Base-by-base conservation (phyloP, 2,797 vertebrate genomes). In the Jordanella pulchra region DNA sequence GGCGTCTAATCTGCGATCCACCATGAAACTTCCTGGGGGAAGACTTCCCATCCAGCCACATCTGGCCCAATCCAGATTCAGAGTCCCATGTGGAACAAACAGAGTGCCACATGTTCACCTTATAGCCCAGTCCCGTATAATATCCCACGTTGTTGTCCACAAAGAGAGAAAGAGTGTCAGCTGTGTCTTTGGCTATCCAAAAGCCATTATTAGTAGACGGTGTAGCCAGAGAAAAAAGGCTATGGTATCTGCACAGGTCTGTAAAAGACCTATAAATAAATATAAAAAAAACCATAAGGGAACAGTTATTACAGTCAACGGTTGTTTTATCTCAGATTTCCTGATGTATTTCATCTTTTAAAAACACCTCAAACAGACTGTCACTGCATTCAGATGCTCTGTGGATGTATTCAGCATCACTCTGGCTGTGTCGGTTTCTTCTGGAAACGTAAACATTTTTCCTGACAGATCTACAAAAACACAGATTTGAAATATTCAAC, bases 11-110 rank as follows among this genome's bases (percentile, higher is more conserved):
- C 44, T 21, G 68, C 14, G 72, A 48, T 63, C 61, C 77, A 61
- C 69, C 77, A 42, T 86, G 7, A 25, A 86, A 89, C 42, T 89
- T 93, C 70, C 90, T 90, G 0, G 65, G 71, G 27, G 81, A 79
- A 12, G 80, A 79, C 3, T 84, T 90, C 68, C 91, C 91, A 0
- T 90, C 76, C 17, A 89, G 0, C 91, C 86, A 90, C 12, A 94
- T 73, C 53, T 89, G 87, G 0, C 4, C 73, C 3, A 89, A 17
- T 23, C 87, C 90, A 0, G 63, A 86, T 6, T 3, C 0, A 0
- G 84, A 85, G 13, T 91, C 81, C 93, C 92, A 94, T 30, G 85
- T 83, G 9, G 87, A 25, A 1, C 93, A 94, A 25, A 91, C 10
- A 0, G 90, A 87, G 69, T 86, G 90, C 93, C 88, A 91, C 5